Evolutionary conservation across 2,113 vertebrate genomes (phyloP), one percentile per base, ranked within the genome.

Genomic region (Etia nguti): DNA sequence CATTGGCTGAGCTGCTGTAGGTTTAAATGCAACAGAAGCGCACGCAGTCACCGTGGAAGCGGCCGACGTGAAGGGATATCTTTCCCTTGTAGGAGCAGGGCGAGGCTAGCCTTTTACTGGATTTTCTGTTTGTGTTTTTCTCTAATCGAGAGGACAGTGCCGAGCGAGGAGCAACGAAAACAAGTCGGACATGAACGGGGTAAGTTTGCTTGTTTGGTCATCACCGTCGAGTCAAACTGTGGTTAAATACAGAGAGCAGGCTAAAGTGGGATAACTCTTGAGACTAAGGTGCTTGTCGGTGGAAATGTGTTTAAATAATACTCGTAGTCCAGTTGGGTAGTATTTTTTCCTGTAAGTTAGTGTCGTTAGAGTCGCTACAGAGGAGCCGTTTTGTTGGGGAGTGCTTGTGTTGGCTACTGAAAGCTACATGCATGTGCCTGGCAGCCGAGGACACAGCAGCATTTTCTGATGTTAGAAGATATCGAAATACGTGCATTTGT

Each of bases 171-270:
- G 79, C 84, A 77, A 92, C 90, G 89, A 92, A 92, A 95, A 97
- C 92, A 93, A 94, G 84, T 90, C 96, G 85, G 97, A 97, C 94
- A 97, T 97, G 97, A 96, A 97, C 95, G 97, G 97, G 97, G 98
- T 97, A 97, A 93, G 95, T 95, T 92, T 48, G 31, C 48, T 60
- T 54, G 55, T 88, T 80, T 4, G 41, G 34, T 75, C 82, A 59
- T 83, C 83, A 54, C 4, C 9, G 41, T 29, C 13, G 68, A 75
- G 41, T 41, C 26, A 57, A 87, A 86, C 85, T 52, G 48, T 8
- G 55, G 62, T 13, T 10, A 79, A 70, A 59, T 11, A 43, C 16
- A 29, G 2, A 50, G 43, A 26, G 84, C 48, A 1, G 9, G 3
- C 3, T 13, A 2, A 18, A 60, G 46, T 24, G 18, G 12, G 3